phyloP scores from a whole-genome alignment of 2,113 vertebrate species.

The Erythrocercus mccallii region DNA sequence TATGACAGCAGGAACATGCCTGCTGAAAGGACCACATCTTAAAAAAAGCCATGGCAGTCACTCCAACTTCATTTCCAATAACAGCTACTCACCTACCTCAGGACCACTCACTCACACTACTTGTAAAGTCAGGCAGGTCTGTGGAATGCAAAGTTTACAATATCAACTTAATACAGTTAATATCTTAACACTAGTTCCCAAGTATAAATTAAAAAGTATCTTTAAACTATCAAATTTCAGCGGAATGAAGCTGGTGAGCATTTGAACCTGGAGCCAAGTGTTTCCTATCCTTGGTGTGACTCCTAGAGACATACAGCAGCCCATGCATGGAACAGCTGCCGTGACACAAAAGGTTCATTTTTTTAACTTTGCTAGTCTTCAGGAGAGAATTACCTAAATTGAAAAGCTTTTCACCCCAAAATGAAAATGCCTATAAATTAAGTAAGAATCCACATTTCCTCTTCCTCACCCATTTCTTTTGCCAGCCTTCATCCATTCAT shows the following conservation, averaged over 20 bases:
- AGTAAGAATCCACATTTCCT: background rate
- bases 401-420: background rate
- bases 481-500: background rate
- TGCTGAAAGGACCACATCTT: background rate
- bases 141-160: background rate
- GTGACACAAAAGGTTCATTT: background rate
- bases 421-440: background rate
- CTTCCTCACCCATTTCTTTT: background rate
- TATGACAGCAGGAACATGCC: background rate
- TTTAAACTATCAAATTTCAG: background rate
- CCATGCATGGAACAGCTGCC: fast-evolving
- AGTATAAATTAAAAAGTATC: background rate
- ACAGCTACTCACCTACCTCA: background rate
- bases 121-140: background rate
- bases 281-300: background rate
- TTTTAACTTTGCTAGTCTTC: background rate
- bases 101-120: background rate
- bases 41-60: background rate
- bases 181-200: background rate
- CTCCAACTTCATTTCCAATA: background rate
- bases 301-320: background rate
- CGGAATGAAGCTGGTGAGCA: background rate
- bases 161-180: background rate
- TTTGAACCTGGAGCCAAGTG: background rate
- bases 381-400: background rate